These are phyloP conservation scores for Nipponacmea schrenckii DNA, from an alignment of 2,888 invertebrate species.

Conservation along the genomic window DNA sequence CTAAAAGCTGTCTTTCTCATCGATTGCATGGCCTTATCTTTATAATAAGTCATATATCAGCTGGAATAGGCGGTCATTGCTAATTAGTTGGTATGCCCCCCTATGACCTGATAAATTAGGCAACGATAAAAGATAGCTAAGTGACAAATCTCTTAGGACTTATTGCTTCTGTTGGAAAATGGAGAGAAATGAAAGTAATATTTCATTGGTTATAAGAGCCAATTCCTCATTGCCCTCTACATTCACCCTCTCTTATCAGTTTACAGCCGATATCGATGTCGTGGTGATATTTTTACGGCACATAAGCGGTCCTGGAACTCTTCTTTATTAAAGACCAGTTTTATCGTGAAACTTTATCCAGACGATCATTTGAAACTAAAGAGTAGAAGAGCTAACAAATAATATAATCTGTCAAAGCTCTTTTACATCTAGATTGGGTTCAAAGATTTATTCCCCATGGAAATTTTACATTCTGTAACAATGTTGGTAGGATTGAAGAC, in stretches of 20 bases:
- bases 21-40: constrained; percentile 31
- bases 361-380: neutral
- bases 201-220: constrained; percentile 25
- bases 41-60: constrained; percentile 38
- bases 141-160: constrained; percentile 13
- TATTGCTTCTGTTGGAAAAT: constrained; percentile 8
- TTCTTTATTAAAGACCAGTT: constrained; percentile 6
- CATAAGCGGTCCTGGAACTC: constrained; percentile 6
- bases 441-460: constrained; percentile 6
- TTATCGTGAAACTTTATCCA: constrained; percentile 1
- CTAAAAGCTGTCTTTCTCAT: constrained; percentile 25
- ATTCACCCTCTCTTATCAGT: constrained; percentile 7
- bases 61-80: constrained; percentile 18
- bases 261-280: constrained; percentile 6
- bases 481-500: neutral
- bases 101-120: constrained; percentile 37
- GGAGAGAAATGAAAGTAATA: constrained; percentile 27
- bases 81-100: constrained; percentile 35
- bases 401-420: constrained; percentile 8
- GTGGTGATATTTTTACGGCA: constrained; percentile 2
- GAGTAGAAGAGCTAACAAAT: neutral
- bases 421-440: constrained; percentile 9
- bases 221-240: constrained; percentile 1
- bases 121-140: constrained; percentile 32
- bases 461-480: constrained; percentile 4